These are phyloP conservation scores for Boulengeromyrus knoepffleri DNA, from an alignment of 2,113 vertebrate genomes.

Conservation along the genomic window DNA sequence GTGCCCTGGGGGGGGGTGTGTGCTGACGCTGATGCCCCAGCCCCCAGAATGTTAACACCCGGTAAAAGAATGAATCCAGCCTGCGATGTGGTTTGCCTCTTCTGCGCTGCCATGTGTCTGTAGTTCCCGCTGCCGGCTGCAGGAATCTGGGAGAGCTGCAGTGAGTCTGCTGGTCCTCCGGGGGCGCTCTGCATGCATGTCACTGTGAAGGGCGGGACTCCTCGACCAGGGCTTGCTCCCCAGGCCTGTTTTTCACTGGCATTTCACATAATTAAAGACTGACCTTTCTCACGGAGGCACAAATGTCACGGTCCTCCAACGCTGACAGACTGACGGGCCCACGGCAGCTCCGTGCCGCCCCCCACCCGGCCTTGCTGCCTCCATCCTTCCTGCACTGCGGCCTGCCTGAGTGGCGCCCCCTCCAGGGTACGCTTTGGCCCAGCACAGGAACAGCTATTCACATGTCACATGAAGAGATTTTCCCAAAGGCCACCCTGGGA, in stretches of 20 bases:
- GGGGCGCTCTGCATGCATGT: neutral
- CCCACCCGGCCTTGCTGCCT: neutral
- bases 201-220: neutral
- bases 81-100: neutral
- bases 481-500: neutral
- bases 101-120: neutral
- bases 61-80: slow-evolving; percentile 18
- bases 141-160: neutral
- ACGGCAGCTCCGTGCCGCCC: neutral
- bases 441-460: neutral
- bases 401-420: neutral
- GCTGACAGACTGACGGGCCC: slow-evolving; percentile 21
- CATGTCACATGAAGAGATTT: neutral
- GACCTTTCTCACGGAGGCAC: slow-evolving; percentile 38
- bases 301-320: slow-evolving; percentile 34
- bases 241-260: slow-evolving; percentile 11
- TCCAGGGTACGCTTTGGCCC: neutral
- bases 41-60: slow-evolving; percentile 52
- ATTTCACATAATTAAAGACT: slow-evolving; percentile 37
- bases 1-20: slow-evolving; percentile 32
- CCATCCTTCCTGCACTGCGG: neutral
- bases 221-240: slow-evolving; percentile 27
- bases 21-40: slow-evolving; percentile 43
- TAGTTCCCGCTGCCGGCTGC: neutral
- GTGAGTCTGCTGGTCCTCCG: neutral